Evolutionary conservation across 2,888 invertebrate genomes (phyloP), one percentile per base, ranked within the genome.

Genomic region (Acronicta leporina): DNA sequence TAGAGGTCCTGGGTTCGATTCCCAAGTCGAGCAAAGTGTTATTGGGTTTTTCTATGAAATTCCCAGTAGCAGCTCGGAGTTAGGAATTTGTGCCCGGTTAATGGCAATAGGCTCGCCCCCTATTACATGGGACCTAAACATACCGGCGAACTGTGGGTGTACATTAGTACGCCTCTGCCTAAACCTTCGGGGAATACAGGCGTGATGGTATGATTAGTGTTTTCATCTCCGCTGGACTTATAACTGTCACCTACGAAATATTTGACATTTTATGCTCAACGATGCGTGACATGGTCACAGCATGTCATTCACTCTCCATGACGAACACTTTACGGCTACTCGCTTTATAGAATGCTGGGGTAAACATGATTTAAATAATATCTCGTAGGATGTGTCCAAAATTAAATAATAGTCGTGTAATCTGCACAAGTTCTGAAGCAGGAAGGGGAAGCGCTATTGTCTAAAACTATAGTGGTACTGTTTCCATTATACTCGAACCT

Each of bases 391-490:
- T 73, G 63, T 65, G 55, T 61, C 48, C 43, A 58, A 79, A 69
- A 65, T 73, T 64, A 71, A 77, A 77, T 79, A 78, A 77, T 59
- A 64, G 61, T 66, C 44, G 57, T 63, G 63, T 80, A 72, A 66
- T 76, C 68, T 68, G 73, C 73, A 30, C 83, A 78, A 83, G 82
- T 80, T 86, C 82, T 81, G 63, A 76, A 76, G 81, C 77, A 89
- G 90, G 91, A 92, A 92, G 87, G 89, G 93, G 92, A 92, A 92
- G 87, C 69, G 67, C 87, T 78, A 92, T 92, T 92, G 93, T 93
- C 87, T 85, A 74, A 71, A 68, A 75, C 48, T 66, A 38, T n/a
- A 60, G 51, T 55, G 40, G 25, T 6, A 49, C 65, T 74, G 90
- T 92, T 83, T 90, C 87, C 92, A 91, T 82, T 88, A 71, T 68